Conservation (phyloP, 2,888 invertebrate genomes). For the Machimus rusticus region DNA sequence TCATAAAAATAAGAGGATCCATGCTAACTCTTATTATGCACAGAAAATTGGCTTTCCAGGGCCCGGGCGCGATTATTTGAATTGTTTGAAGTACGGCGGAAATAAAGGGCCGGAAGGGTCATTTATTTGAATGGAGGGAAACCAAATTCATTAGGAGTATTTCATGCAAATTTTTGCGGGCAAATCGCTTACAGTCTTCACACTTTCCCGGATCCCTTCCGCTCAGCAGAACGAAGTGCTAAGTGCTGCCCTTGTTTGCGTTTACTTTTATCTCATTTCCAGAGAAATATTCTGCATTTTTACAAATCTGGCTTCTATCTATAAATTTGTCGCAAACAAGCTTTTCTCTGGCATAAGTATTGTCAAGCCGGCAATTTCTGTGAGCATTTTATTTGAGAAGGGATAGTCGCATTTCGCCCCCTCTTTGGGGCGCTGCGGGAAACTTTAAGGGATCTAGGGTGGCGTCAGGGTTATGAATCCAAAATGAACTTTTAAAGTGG, state of each 20-base stretch:
- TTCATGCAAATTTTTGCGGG: conserved; percentile 4
- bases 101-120: background rate
- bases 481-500: conserved; percentile 35
- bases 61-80: background rate
- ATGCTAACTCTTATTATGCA: background rate
- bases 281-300: background rate
- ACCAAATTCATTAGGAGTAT: background rate
- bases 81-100: background rate
- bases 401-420: background rate
- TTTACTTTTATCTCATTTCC: conserved; percentile 25
- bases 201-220: background rate
- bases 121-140: background rate
- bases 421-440: background rate
- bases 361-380: background rate
- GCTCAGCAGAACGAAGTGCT: background rate
- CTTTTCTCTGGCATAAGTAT: conserved; percentile 6
- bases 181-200: background rate
- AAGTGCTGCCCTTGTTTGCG: background rate
- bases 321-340: conserved; percentile 30
- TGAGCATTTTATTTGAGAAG: background rate
- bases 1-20: background rate
- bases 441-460: background rate
- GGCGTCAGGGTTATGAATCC: conserved; percentile 27
- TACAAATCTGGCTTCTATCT: conserved; percentile 13
- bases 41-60: background rate